A percentile compares a stretch with the other conserved stretches of the same genome.
Conservation (phyloP, 2,113 vertebrate genomes). For the Sarotherodon lohbergeri region DNA sequence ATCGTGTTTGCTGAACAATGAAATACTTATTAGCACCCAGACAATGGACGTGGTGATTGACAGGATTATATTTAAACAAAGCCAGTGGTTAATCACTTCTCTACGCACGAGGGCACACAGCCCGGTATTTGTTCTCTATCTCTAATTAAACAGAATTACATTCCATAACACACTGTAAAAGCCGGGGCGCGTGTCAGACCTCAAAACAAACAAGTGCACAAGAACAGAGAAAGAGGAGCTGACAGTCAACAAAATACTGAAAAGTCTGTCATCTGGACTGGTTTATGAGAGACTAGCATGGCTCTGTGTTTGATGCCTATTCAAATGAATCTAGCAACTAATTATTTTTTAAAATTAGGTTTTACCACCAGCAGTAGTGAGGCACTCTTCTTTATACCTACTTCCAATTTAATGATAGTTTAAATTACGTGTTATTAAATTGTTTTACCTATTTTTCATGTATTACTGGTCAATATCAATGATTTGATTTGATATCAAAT, state of each 20-base stretch:
- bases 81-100: constrained; percentile 59
- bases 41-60: constrained; percentile 63
- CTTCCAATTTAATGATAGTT: neutral
- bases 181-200: neutral
- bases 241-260: neutral
- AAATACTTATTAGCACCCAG: constrained; percentile 58
- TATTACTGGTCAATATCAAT: neutral
- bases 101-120: constrained; percentile 35
- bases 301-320: neutral
- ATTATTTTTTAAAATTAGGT: neutral
- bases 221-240: neutral
- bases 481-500: neutral
- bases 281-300: neutral
- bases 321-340: neutral
- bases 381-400: neutral
- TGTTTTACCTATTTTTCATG: neutral
- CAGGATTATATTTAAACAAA: constrained; percentile 65
- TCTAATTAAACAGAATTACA: constrained; percentile 63
- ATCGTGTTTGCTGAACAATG: constrained; percentile 69
- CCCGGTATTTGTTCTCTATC: constrained; percentile 46
- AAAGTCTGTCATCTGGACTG: neutral
- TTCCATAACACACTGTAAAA: constrained; percentile 41
- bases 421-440: neutral
- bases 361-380: neutral
- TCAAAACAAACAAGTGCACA: constrained; percentile 3